Percentiles rank a stretch among this genome's conserved stretches.
Evolutionary conservation across 2,888 invertebrate species (phyloP).

Genomic region (Mythimna pallens): DNA sequence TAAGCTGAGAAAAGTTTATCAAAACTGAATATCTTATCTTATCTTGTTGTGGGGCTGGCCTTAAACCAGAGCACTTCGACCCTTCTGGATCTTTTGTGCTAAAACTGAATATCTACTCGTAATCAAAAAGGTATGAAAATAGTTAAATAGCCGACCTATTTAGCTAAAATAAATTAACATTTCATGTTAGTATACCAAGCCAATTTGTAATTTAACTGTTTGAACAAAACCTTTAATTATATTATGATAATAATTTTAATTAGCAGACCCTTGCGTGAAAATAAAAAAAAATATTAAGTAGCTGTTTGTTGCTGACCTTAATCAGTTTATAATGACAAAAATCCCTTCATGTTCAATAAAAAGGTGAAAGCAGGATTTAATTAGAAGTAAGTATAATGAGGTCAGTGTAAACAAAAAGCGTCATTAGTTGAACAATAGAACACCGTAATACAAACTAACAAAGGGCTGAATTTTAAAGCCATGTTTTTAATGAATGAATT

Average conservation of each 20-base stretch:
- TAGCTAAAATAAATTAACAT: background rate
- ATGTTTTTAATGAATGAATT: constrained; percentile 3
- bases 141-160: background rate
- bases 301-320: constrained; percentile 1
- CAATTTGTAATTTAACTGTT: background rate
- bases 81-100: too few relatives aligned
- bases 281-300: constrained; percentile 10
- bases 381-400: constrained; percentile 4
- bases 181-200: background rate
- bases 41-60: too few relatives aligned
- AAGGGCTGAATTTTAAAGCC: constrained; percentile 1
- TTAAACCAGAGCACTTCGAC: too few relatives aligned
- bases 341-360: background rate
- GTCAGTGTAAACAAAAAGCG: background rate
- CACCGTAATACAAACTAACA: background rate
- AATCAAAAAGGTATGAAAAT: background rate
- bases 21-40: too few relatives aligned
- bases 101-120: background rate
- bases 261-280: constrained; percentile 6
- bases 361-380: background rate
- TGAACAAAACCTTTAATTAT: constrained; percentile 37
- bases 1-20: background rate
- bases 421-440: constrained; percentile 13
- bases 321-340: constrained; percentile 9
- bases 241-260: constrained; percentile 32